Conservation (phyloP, 2,113 vertebrate genomes). For the Riparia riparia region DNA sequence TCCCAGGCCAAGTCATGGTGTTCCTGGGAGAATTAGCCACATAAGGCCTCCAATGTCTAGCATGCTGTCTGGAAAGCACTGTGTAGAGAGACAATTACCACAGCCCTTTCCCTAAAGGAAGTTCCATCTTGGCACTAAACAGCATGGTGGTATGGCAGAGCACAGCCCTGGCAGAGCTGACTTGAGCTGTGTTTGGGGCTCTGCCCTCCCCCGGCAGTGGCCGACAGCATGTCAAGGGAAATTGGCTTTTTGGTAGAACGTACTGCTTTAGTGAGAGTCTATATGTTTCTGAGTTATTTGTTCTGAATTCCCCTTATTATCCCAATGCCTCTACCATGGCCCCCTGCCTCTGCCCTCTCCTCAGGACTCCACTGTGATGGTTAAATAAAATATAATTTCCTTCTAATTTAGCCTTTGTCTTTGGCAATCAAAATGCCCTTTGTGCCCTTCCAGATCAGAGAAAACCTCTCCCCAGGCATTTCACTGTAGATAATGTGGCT, state of each 20-base stretch:
- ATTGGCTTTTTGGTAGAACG: background rate
- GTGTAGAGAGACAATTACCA: background rate
- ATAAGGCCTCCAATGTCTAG: background rate
- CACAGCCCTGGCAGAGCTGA: background rate
- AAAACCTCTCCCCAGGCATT: constrained; percentile 71
- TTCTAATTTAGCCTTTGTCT: constrained; percentile 72
- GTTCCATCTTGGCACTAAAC: background rate
- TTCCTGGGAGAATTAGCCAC: background rate
- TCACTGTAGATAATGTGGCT: constrained; percentile 71
- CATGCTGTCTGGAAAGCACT: background rate
- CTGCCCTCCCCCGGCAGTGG: background rate
- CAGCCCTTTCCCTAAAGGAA: constrained; percentile 22
- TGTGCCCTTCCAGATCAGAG: constrained; percentile 64
- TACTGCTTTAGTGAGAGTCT: constrained; percentile 31
- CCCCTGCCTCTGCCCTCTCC: background rate
- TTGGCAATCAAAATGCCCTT: constrained; percentile 67
- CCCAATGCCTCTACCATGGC: background rate
- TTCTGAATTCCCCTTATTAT: constrained; percentile 45
- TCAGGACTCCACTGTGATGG: background rate
- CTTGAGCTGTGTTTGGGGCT: background rate
- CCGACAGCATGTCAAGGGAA: background rate
- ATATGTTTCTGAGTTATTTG: constrained; percentile 62
- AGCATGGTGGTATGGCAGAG: background rate
- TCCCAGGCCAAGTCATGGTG: background rate
- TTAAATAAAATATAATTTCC: constrained; percentile 76